Evolutionary conservation across 23 tunicate genomes (phyloP).

Genomic region (Halocynthia roretzi): DNA sequence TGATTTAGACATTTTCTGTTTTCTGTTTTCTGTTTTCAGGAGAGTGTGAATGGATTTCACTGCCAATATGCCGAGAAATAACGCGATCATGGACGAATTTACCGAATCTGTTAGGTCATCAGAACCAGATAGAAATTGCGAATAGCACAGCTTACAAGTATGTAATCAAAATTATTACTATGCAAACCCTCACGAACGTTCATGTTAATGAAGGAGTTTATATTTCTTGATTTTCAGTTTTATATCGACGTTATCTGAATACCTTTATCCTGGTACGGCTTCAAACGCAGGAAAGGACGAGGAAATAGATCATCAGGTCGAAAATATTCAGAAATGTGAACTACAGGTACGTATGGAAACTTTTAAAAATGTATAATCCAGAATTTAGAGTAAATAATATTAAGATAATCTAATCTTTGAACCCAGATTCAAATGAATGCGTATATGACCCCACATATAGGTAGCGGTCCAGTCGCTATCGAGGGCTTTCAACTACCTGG

Average conservation of each 20-base stretch:
- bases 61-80: conserved; percentile 37
- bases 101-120: conserved; percentile 67
- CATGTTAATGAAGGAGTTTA: too few relatives aligned
- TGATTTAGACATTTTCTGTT: too few relatives aligned
- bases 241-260: too few relatives aligned
- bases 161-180: neutral
- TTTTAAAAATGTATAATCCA: too few relatives aligned
- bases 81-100: conserved; percentile 47
- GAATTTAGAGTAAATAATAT: too few relatives aligned
- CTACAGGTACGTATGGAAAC: conserved; percentile 19
- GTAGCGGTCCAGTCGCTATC: neutral
- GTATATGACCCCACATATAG: too few relatives aligned
- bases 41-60: conserved; percentile 41
- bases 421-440: too few relatives aligned
- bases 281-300: neutral
- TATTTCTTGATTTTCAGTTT: too few relatives aligned
- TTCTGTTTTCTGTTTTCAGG: conserved; percentile 24
- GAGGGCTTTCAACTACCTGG: neutral
- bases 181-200: too few relatives aligned
- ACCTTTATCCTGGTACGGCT: too few relatives aligned
- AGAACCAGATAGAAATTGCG: conserved; percentile 37
- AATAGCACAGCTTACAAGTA: conserved; percentile 62
- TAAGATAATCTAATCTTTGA: too few relatives aligned
- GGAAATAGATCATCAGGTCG: conserved; percentile 1
- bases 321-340: conserved; percentile 25